These are phyloP conservation scores for Chrysomela aeneicollis DNA, from an alignment of 2,888 invertebrate species.

Conservation along the genomic window DNA sequence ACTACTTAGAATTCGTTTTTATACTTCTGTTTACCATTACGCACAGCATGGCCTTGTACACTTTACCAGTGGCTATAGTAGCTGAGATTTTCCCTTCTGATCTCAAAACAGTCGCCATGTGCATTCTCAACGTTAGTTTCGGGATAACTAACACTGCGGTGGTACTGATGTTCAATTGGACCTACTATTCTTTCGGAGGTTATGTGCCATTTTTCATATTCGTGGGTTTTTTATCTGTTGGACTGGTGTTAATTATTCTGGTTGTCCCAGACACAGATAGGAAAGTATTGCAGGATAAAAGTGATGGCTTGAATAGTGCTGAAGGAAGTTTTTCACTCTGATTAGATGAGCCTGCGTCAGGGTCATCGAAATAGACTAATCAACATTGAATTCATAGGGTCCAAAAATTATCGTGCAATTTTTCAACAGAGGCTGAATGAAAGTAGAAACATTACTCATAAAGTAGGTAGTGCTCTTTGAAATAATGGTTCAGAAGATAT, in stretches of 20 bases:
- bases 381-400: too few species aligned
- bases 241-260: neutral
- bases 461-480: too few species aligned
- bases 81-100: slow-evolving; percentile 26
- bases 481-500: too few species aligned
- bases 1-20: slow-evolving; percentile 14
- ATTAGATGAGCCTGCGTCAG: too few species aligned
- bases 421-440: too few species aligned
- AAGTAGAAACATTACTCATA: too few species aligned
- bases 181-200: slow-evolving; percentile 6
- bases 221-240: slow-evolving; percentile 8
- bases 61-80: slow-evolving; percentile 10
- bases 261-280: neutral
- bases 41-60: slow-evolving; percentile 22
- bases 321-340: neutral
- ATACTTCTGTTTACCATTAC: slow-evolving; percentile 22
- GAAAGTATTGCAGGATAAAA: neutral
- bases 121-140: slow-evolving; percentile 18
- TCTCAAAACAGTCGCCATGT: slow-evolving; percentile 23
- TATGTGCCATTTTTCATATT: slow-evolving; percentile 27
- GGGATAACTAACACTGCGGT: slow-evolving; percentile 12
- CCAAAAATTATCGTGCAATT: too few species aligned
- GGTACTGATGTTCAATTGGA: slow-evolving; percentile 24
- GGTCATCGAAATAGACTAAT: too few species aligned
- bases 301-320: neutral